Conservation (phyloP, 30 jellyfish, hydroid and myxozoan genomes). For the Aurelia aurita complex sp. Pacific region DNA sequence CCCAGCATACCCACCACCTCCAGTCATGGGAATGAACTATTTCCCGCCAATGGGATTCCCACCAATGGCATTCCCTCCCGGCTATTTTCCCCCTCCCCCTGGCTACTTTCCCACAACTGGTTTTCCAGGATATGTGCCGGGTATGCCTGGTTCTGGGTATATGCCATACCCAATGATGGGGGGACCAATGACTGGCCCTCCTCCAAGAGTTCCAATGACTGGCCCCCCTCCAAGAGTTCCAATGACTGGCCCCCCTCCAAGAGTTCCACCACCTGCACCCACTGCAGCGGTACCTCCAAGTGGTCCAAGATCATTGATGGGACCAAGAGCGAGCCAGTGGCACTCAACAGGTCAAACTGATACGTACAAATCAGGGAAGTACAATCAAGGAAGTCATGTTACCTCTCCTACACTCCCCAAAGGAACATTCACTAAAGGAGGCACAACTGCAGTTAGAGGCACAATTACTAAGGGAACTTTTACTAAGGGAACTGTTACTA, state of each 20-base stretch:
- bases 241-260: neutral
- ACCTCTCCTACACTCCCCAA: too few relatives aligned
- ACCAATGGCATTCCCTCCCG: slow-evolving; percentile 33
- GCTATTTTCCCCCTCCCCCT: slow-evolving; percentile 16
- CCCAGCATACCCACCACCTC: slow-evolving; percentile 3
- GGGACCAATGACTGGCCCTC: neutral
- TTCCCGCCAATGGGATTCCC: slow-evolving; percentile 40
- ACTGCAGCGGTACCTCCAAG: too few relatives aligned
- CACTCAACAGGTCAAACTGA: too few relatives aligned
- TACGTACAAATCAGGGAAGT: too few relatives aligned
- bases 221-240: neutral
- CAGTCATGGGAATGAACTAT: neutral
- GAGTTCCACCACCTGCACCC: too few relatives aligned
- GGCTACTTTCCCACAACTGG: slow-evolving; percentile 35
- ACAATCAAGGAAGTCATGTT: too few relatives aligned
- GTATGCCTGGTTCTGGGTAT: neutral
- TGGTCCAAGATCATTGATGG: too few relatives aligned
- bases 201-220: neutral
- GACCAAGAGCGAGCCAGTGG: too few relatives aligned
- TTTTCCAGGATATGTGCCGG: slow-evolving; percentile 32
- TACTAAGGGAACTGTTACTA: too few relatives aligned
- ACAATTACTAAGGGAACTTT: too few relatives aligned
- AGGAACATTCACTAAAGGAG: too few relatives aligned
- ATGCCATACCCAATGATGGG: slow-evolving; percentile 8
- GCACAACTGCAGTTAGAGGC: too few relatives aligned